Base-by-base conservation (phyloP, 2,888 invertebrate species). In the Teleiodes luculella region DNA sequence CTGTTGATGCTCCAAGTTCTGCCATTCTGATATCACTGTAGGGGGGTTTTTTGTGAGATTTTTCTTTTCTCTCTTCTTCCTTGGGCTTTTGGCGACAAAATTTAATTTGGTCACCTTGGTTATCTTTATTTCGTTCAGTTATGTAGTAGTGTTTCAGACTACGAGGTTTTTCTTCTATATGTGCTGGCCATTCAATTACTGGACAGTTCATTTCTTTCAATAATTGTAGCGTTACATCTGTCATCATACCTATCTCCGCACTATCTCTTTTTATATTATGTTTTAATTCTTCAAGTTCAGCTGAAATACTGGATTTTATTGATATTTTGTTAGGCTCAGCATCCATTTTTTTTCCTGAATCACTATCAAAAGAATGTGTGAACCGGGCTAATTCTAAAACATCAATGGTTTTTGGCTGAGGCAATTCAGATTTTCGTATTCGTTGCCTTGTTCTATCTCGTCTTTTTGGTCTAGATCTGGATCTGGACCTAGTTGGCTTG, bases 1-100 rank as follows among this genome's bases (percentile, higher is more conserved):
- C 86, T 0, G 83, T 83, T 0, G 86, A 86, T 0, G 69, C 65
- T 0, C 86, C 86, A 0, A 86, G 72, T 16, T 81, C 82, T 6
- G 81, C 83, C 53, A 84, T 77, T 20, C 85, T 72, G 0, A 79
- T 62, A 41, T 85, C 85, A 51, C 78, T 78, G 60, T 68, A 76
- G 0, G 58, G 60, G 0, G 55, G 53, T 55, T 62, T 65, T 13
- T 30, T 30, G 20, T 20, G n/a, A 4, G 28, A n/a, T 6, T 24
- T 28, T 10, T 43, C 43, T 43, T n/a, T 20, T 10, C 28, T 4
- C 7, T 43, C 13, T 43, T 43, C 28, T 13, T 13, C 13, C 28
- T 43, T 43, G 5, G 5, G 28, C 24, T 7, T 24, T 43, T 43
- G 28, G 13, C 1, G 11, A n/a, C 24, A 13, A 13, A 13, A 13